Evolutionary conservation across 2,888 invertebrate species (phyloP).

Genomic region (Hydrotaea diabolus): DNA sequence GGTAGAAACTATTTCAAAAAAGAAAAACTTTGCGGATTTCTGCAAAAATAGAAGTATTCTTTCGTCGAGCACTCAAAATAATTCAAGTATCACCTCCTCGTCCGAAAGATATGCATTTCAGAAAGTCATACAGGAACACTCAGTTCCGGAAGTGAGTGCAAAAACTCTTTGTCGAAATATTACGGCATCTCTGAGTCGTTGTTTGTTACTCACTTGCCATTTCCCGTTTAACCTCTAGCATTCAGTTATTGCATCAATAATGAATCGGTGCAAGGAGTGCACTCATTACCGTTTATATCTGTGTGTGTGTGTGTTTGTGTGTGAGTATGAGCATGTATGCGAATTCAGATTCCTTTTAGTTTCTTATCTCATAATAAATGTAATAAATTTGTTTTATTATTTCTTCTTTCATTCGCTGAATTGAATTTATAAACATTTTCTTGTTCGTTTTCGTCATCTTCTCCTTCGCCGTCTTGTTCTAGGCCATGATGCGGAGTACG

Average conservation of each 20-base stretch:
- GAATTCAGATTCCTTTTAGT: constrained; percentile 20
- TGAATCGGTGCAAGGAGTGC: constrained; percentile 17
- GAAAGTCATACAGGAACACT: too few species aligned
- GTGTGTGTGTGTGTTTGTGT: too few species aligned
- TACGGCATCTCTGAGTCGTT: too few species aligned
- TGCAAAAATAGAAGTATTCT: too few species aligned
- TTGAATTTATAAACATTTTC: constrained; percentile 59
- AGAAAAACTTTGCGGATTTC: too few species aligned
- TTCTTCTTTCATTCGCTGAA: constrained; percentile 43
- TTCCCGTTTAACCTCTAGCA: background rate
- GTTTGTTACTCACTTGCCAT: background rate
- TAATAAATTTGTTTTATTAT: constrained; percentile 38
- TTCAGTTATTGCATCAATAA: constrained; percentile 42
- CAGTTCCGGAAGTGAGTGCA: too few species aligned
- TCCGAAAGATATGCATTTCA: too few species aligned
- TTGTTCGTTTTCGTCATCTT: constrained; percentile 26
- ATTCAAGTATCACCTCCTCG: too few species aligned
- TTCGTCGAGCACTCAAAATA: too few species aligned
- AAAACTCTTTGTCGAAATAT: too few species aligned
- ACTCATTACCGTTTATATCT: constrained; percentile 28
- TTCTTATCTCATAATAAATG: constrained; percentile 34
- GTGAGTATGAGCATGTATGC: background rate
- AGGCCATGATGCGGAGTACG: background rate
- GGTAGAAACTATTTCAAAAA: too few species aligned
- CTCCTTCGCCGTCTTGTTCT: background rate